Conservation (phyloP, 2,113 vertebrate genomes). For the Rhabdornis inornatus region DNA sequence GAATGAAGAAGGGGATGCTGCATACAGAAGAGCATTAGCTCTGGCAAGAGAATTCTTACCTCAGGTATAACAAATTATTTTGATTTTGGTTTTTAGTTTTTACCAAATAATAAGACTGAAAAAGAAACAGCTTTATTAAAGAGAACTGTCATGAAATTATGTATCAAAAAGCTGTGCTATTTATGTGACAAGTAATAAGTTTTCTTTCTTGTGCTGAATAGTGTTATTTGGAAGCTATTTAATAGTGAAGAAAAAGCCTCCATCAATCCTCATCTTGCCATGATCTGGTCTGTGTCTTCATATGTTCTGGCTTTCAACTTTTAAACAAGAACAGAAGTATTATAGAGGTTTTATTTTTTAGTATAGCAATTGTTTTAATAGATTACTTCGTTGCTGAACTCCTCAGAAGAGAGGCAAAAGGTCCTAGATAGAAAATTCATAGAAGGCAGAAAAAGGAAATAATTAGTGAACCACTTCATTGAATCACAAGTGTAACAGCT, state of each 20-base stretch:
- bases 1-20: slow-evolving; percentile 88
- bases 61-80: slow-evolving; percentile 78
- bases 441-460: background rate
- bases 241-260: background rate
- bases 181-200: background rate
- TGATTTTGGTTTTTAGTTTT: background rate
- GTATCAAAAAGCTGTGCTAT: background rate
- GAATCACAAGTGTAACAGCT: background rate
- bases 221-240: background rate
- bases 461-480: background rate
- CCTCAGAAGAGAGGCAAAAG: background rate
- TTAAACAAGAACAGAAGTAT: background rate
- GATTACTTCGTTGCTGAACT: background rate
- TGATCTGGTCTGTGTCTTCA: background rate
- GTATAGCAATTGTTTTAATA: background rate
- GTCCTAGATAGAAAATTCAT: background rate
- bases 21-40: slow-evolving; percentile 87
- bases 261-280: background rate
- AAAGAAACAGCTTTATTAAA: background rate
- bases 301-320: background rate
- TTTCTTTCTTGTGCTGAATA: background rate
- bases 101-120: background rate
- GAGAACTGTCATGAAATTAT: background rate
- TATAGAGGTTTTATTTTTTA: background rate
- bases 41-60: slow-evolving; percentile 91